A percentile compares a stretch with the other conserved stretches of the same genome.
Evolutionary conservation across 2,888 invertebrate genomes (phyloP).

Genomic region (Invenusta paracnida): DNA sequence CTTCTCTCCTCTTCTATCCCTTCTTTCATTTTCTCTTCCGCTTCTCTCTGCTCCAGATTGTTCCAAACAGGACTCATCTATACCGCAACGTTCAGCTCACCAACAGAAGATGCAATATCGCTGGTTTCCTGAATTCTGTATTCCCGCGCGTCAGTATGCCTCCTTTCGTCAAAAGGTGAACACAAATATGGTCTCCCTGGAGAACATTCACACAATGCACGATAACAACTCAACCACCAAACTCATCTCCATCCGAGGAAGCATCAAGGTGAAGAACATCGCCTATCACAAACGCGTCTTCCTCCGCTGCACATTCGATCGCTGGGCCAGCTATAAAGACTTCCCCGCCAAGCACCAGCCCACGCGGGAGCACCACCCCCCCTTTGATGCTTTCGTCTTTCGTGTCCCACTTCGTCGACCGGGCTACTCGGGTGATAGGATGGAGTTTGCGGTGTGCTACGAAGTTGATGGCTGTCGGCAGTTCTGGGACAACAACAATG

Average conservation of each 20-base stretch:
- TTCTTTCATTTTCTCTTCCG: too few relatives aligned
- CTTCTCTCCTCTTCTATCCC: too few relatives aligned
- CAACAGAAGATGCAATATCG: neutral
- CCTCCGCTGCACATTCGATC: neutral
- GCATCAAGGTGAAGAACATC: neutral
- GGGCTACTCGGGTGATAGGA: neutral
- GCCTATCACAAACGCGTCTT: neutral
- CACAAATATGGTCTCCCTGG: neutral
- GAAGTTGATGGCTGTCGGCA: neutral
- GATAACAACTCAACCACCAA: neutral
- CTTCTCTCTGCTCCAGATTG: too few relatives aligned
- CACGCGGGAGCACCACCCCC: neutral
- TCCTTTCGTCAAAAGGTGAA: neutral
- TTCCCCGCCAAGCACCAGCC: neutral
- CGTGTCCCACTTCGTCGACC: neutral
- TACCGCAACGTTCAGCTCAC: too few relatives aligned
- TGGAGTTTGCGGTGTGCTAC: neutral
- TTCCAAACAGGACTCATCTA: too few relatives aligned
- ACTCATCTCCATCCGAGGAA: neutral
- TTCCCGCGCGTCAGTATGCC: neutral
- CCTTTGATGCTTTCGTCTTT: neutral
- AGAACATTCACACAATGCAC: neutral
- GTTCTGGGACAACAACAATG: neutral
- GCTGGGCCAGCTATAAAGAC: neutral
- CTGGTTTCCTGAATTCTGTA: neutral